phyloP scores from a whole-genome alignment of 2,797 vertebrate genomes.

The Paedocypris micromegethes region DNA sequence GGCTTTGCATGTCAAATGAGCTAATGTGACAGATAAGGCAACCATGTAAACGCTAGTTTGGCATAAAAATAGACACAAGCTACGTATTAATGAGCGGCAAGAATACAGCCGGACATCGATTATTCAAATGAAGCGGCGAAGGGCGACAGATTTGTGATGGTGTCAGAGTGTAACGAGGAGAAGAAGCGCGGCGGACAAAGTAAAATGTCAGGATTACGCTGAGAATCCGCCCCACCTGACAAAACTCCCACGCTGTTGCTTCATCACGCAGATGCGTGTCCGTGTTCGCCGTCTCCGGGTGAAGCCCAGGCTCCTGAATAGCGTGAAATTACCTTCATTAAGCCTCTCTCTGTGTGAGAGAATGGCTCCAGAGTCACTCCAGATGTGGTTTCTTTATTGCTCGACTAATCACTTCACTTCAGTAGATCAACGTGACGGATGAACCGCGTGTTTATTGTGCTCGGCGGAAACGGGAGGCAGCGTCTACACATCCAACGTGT shows the following conservation, averaged over 20 bases:
- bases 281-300: neutral
- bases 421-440: slow-evolving; percentile 2
- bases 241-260: slow-evolving; percentile 16
- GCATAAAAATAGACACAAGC: slow-evolving; percentile 26
- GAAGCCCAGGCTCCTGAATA: neutral
- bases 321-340: neutral
- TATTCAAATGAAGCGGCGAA: slow-evolving; percentile 37
- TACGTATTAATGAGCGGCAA: slow-evolving; percentile 39
- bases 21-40: slow-evolving; percentile 25
- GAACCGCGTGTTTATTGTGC: neutral
- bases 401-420: neutral
- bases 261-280: slow-evolving; percentile 7
- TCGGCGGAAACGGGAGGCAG: neutral
- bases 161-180: slow-evolving; percentile 31
- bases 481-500: slow-evolving; percentile 1
- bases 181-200: slow-evolving; percentile 16
- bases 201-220: slow-evolving; percentile 26
- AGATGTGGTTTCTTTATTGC: neutral
- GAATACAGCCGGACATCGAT: slow-evolving; percentile 39
- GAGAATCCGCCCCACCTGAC: slow-evolving; percentile 29
- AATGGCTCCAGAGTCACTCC: neutral
- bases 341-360: neutral
- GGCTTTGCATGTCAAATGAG: slow-evolving; percentile 35
- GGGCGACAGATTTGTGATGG: slow-evolving; percentile 37
- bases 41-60: slow-evolving; percentile 18